Percentiles rank a stretch among this genome's conserved stretches.
Conservation (phyloP, 2,797 vertebrate genomes). For the Iguana delicatissima region DNA sequence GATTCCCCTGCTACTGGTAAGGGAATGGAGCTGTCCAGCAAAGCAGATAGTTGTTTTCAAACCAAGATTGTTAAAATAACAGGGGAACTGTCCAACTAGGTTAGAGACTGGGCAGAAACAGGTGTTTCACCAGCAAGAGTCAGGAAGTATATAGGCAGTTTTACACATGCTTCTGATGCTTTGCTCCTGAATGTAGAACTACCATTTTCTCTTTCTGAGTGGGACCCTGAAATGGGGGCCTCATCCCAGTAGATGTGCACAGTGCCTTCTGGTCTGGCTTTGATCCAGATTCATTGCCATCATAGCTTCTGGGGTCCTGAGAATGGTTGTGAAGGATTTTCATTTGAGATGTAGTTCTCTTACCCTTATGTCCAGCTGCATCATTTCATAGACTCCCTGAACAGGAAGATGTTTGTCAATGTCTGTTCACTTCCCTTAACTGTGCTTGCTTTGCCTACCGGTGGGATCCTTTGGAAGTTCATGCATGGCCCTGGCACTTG, state of each 20-base stretch:
- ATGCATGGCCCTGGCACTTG: not conserved
- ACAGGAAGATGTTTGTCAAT: not conserved
- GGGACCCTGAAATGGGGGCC: not conserved
- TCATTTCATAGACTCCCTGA: not conserved
- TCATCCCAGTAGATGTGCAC: not conserved
- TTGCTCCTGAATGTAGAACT: too few species aligned
- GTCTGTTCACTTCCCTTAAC: not conserved
- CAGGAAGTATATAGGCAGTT: not conserved
- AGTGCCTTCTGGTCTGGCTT: too few species aligned
- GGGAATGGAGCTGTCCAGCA: not conserved
- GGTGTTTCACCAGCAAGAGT: not conserved
- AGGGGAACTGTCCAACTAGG: not conserved
- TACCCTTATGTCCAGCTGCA: not conserved
- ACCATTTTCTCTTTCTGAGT: not conserved
- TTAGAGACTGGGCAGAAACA: not conserved
- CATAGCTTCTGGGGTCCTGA: too few species aligned
- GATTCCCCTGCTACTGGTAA: not conserved
- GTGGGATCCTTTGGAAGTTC: not conserved
- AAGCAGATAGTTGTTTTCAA: not conserved
- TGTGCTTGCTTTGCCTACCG: not conserved
- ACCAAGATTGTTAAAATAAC: not conserved
- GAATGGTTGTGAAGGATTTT: not conserved
- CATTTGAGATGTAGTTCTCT: not conserved
- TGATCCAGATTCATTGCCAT: too few species aligned
- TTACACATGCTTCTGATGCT: not conserved